Evolutionary conservation across 2,888 invertebrate genomes (phyloP).

Genomic region (Meliscaeva auricollis): DNA sequence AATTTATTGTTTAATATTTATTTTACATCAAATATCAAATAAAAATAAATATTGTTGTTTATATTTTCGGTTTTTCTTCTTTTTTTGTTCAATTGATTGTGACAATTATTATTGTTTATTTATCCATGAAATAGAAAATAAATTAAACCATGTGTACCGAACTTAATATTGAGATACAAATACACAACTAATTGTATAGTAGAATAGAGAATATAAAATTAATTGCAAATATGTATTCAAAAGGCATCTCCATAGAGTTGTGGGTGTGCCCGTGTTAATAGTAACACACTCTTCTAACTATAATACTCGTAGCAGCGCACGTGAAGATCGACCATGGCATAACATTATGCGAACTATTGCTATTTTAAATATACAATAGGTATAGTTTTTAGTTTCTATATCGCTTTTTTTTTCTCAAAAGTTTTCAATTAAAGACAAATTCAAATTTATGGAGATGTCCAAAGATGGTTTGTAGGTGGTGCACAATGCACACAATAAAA

Average conservation of each 20-base stretch:
- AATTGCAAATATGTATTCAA: constrained; percentile 40
- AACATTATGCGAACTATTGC: constrained; percentile 62
- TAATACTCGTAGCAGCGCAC: too few species aligned
- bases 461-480: constrained; percentile 63
- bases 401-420: constrained; percentile 4
- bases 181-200: neutral
- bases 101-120: constrained; percentile 26
- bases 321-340: constrained; percentile 33
- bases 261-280: constrained; percentile 67
- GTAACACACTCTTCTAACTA: constrained; percentile 26
- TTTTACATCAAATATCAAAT: too few species aligned
- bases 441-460: constrained; percentile 64
- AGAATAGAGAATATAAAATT: constrained; percentile 18
- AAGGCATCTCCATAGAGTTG: constrained; percentile 56
- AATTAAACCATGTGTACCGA: constrained; percentile 7
- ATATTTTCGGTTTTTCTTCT: neutral
- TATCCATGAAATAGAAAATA: constrained; percentile 32
- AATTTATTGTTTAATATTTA: too few species aligned
- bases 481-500: constrained; percentile 62
- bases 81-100: constrained; percentile 13
- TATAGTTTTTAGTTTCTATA: constrained; percentile 1
- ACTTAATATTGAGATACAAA: neutral
- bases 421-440: constrained; percentile 36
- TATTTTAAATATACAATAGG: neutral
- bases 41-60: too few species aligned